Base-by-base conservation (phyloP, 1,140 invertebrate species). In the Probaryconus sp. region DNA sequence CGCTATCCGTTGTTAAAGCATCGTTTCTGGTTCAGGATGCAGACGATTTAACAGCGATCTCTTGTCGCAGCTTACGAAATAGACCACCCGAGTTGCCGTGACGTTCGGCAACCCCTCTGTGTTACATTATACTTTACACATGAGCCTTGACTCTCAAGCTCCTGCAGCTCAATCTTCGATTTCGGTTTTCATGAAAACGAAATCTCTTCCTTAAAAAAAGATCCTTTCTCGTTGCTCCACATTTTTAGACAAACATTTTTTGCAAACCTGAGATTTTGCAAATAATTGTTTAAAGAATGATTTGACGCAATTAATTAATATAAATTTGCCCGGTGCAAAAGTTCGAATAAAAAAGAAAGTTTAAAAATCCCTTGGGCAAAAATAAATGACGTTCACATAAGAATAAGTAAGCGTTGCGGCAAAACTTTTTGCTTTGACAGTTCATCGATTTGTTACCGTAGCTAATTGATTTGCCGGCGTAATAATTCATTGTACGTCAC, bases 51-150 rank as follows among this genome's bases (percentile, higher is more conserved):
- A 55, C 73, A 67, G 73, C 73, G 67, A 76, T 71, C 72, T 76
- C 67, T 71, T 58, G 67, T 63, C 72, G 64, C 48, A 51, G 63
- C 56, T 76, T 76, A 77, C 76, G 61, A 80, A 82, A 73, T 69
- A 74, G 81, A 84, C 82, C 82, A 84, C 82, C 82, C 61, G 80
- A 80, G 82, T 80, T 40, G 81, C 67, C 51, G 42, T 65, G 53
- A 48, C 55, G 63, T 81, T 80, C 78, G 80, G 78, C 82, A 83
- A 78, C 77, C 76, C 69, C 79, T 81, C 80, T 74, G n/a, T n/a
- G 81, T 83, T 82, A 82, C 82, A 78, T 81, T 83, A 83, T 81
- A 82, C 81, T 81, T 81, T 81, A 77, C 80, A 80, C 80, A 80
- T 82, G 79, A 73, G 63, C 73, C 50, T 79, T 71, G 47, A 50